Evolutionary conservation across 2,797 vertebrate species (phyloP).

Genomic region (Vipera latastei): DNA sequence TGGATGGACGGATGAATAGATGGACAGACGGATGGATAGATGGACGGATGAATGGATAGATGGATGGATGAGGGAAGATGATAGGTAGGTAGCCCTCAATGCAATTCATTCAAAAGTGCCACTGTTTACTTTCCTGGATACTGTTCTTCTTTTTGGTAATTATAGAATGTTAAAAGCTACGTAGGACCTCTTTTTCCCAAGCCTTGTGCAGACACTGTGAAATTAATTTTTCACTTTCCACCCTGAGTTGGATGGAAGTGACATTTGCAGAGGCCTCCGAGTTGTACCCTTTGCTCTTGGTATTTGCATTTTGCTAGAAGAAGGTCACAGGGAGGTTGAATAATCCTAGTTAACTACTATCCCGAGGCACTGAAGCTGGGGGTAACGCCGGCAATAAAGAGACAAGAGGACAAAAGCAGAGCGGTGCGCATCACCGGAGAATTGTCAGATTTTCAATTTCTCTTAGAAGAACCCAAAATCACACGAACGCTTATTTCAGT

Average conservation of each 20-base stretch:
- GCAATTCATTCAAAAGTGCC: slow-evolving; percentile 61
- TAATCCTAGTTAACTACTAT: background rate
- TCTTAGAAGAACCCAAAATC: background rate
- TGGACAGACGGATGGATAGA: too few relatives aligned
- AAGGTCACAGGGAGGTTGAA: rapidly evolving
- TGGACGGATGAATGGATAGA: too few relatives aligned
- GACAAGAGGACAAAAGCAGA: background rate
- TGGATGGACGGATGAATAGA: too few relatives aligned
- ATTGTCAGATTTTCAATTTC: background rate
- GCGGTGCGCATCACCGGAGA: background rate
- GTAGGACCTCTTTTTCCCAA: slow-evolving; percentile 56
- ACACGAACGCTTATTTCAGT: too few relatives aligned
- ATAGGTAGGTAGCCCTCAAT: background rate
- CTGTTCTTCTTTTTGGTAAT: slow-evolving; percentile 65
- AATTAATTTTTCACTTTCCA: slow-evolving; percentile 79
- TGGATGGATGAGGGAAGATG: too few relatives aligned
- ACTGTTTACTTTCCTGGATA: slow-evolving; percentile 20
- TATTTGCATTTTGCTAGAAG: background rate
- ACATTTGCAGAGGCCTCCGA: slow-evolving; percentile 49
- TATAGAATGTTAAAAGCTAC: slow-evolving; percentile 71
- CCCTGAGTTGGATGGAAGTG: slow-evolving; percentile 66
- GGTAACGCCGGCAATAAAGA: background rate
- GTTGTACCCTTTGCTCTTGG: slow-evolving; percentile 11
- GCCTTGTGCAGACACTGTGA: slow-evolving; percentile 82
- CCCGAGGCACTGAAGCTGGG: background rate